Base-by-base conservation (phyloP, 2,797 vertebrate genomes). In the Eospalax fontanierii region DNA sequence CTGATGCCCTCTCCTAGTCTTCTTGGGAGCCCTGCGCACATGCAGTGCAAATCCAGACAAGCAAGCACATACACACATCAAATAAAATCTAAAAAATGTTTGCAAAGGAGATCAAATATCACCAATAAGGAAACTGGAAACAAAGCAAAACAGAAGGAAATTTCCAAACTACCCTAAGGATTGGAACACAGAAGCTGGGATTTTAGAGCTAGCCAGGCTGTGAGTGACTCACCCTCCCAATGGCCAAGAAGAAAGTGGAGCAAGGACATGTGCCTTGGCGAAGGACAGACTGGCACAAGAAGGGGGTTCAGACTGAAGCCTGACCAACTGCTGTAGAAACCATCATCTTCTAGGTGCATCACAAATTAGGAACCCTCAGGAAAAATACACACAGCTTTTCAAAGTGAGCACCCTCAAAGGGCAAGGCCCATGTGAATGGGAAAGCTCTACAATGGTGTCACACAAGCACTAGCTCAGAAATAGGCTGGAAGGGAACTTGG, bases 91-190 rank as follows among this genome's bases (percentile, higher is more conserved):
- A 9, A 54, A 54, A 54, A 9, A 10, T 54, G 50, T 12, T 54
- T 94, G 93, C n/a, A 65, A 76, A 57, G 22, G 40, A 26, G 74
- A 84, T 76, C 66, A 73, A 54, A 89, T 86, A 22, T 57, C 93
- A 76, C 59, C 82, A 75, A 76, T 26, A 38, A 95, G 43, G 46
- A 94, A 94, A 92, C 90, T 50, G 21, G 21, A 33, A 50, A 90
- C 18, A 28, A 24, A 8, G 73, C 66, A 6, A 30, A 1, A n/a
- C 40, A 71, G 43, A 87, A 87, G n/a, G 28, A 38, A 74, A 87
- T 75, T 89, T 82, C 65, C 28, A 66, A 30, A 66, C 83, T 4
- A 6, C 28, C 43, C 15, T 35, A 82, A 80, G 22, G 1, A 54
- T 80, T 89, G 73, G 33, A 57, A 71, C 40, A 50, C 18, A 89